Percentiles rank a stretch among this genome's conserved stretches.
Conservation (phyloP, 2,113 vertebrate species). For the Alouatta palliata region DNA sequence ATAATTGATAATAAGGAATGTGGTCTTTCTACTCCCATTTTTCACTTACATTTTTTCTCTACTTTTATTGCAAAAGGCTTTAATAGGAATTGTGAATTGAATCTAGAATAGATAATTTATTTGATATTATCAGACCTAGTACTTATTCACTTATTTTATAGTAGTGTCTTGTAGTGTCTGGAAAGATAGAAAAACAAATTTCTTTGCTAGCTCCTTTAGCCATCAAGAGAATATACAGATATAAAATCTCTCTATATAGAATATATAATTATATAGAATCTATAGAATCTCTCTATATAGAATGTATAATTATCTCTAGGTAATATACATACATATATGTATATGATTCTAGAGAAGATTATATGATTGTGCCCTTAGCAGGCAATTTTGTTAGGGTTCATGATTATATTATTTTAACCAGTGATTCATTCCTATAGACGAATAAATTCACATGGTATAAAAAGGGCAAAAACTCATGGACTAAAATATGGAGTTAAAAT, state of each 20-base stretch:
- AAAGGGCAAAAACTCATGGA: conserved; percentile 66
- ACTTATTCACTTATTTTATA: conserved; percentile 78
- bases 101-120: conserved; percentile 72
- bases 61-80: conserved; percentile 61
- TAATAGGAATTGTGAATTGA: conserved; percentile 73
- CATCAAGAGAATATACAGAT: conserved; percentile 31
- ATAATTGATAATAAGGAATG: conserved; percentile 70
- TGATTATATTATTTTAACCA: conserved; percentile 71
- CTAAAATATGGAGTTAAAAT: conserved; percentile 49
- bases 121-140: conserved; percentile 64
- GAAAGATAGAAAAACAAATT: conserved; percentile 40
- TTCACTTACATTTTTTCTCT: conserved; percentile 52
- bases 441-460: conserved; percentile 22
- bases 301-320: background rate
- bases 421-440: conserved; percentile 65
- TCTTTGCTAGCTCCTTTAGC: conserved; percentile 56
- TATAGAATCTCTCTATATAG: conserved; percentile 20
- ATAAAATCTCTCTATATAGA: conserved; percentile 27
- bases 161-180: conserved; percentile 38
- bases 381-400: conserved; percentile 68
- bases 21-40: conserved; percentile 62
- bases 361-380: conserved; percentile 69
- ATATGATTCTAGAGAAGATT: background rate
- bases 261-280: too few relatives aligned
- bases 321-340: background rate